Base-by-base conservation (phyloP, 2,888 invertebrate species). In the Dasypolia templi region DNA sequence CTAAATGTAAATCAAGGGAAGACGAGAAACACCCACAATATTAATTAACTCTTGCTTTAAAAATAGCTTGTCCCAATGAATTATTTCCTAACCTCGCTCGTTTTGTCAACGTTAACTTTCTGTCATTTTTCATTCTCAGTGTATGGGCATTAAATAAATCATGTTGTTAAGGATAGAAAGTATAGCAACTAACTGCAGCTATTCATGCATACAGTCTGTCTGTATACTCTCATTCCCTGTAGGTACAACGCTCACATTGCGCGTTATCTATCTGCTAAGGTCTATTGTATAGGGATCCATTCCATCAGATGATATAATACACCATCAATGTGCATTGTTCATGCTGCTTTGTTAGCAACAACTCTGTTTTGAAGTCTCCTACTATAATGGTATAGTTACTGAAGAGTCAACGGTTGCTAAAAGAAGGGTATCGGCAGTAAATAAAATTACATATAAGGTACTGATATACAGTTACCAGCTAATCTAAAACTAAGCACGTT, bases 101-200 rank as follows among this genome's bases (percentile, higher is more conserved):
- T 61, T 82, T 64, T 75, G 62, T 76, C 62, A 78, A 69, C 72
- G 85, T 72, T 76, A 62, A 80, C 29, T 77, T 65, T 29, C 19
- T 6, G 56, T 29, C 67, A 81, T 79, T 77, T 81, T 83, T 76
- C 72, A 42, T 58, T 64, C 71, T 22, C 22, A 22, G 56, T 63
- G 55, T 74, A 67, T 32, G 26, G 44, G 17, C 42, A 44, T 66
- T n/a, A 66, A 73, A 72, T 80, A 63, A 72, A 63, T 35, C 49
- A 42, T n/a, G 49, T 42, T 55, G 59, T 32, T 46, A 59, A 78
- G 22, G 35, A 46, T 59, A n/a, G 6, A n/a, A 17, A 32, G 59
- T 12, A 39, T n/a, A 44, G 9, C 35, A 32, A 55, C n/a, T 44
- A 22, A 5, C 22, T 32, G n/a, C 22, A 32, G 29, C 46, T 46